Evolutionary conservation across 2,797 vertebrate genomes (phyloP).

Genomic region (Mareca strepera): DNA sequence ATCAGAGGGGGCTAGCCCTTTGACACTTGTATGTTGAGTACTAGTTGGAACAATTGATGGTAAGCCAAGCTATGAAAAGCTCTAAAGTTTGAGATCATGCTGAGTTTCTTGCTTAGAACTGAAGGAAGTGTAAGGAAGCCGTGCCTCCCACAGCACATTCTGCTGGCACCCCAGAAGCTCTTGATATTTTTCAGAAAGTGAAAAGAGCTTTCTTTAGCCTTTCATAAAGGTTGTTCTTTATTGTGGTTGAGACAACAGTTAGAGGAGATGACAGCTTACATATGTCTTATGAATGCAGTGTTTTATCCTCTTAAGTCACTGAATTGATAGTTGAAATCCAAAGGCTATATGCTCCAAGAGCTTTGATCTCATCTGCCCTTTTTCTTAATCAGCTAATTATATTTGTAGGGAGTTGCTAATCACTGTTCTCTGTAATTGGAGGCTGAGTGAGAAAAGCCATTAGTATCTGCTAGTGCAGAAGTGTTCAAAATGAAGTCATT

Average conservation of each 20-base stretch:
- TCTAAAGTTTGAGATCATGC: not conserved
- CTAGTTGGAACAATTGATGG: constrained; percentile 4
- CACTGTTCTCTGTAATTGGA: constrained; percentile 32
- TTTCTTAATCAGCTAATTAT: constrained; percentile 42
- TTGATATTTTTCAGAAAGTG: constrained; percentile 48
- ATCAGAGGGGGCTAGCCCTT: not conserved
- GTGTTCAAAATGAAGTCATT: constrained; percentile 7
- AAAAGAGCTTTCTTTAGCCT: constrained; percentile 10
- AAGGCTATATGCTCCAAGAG: not conserved
- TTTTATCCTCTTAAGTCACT: constrained; percentile 19
- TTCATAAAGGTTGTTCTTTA: constrained; percentile 38
- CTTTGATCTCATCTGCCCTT: constrained; percentile 39
- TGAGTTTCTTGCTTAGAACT: not conserved
- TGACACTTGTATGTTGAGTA: not conserved
- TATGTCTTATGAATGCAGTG: constrained; percentile 23
- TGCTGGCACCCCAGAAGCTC: constrained; percentile 21
- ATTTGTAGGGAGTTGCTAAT: constrained; percentile 38
- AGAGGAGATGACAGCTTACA: constrained; percentile 34
- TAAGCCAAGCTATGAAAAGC: not conserved
- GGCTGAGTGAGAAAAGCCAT: not conserved
- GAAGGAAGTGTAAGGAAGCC: not conserved
- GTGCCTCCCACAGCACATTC: not conserved
- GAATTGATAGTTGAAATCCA: constrained; percentile 5
- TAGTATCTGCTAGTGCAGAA: constrained; percentile 27
- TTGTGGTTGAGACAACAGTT: constrained; percentile 41